Conservation (phyloP, 2,888 invertebrate genomes). For the Lasioglossum morio region DNA sequence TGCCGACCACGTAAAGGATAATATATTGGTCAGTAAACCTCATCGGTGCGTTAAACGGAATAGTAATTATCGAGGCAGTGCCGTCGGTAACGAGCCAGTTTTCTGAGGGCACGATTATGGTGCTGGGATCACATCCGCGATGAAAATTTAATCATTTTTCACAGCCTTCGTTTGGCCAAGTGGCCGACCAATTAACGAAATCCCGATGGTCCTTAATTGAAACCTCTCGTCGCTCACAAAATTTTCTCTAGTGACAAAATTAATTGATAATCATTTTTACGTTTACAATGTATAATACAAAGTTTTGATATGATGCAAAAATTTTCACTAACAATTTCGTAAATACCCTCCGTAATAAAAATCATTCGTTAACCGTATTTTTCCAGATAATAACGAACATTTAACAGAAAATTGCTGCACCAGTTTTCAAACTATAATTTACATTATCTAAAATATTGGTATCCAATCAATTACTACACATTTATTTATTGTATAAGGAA, state of each 20-base stretch:
- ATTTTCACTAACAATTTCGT: too few species aligned
- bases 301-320: too few species aligned
- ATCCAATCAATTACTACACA: too few species aligned
- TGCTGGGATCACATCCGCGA: neutral
- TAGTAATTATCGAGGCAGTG: slow-evolving; percentile 62
- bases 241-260: neutral
- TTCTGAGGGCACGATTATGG: slow-evolving; percentile 9
- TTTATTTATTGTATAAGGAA: too few species aligned
- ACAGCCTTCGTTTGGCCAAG: slow-evolving; percentile 40
- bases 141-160: slow-evolving; percentile 51
- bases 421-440: too few species aligned
- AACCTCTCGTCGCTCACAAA: neutral
- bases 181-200: slow-evolving; percentile 39
- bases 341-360: too few species aligned
- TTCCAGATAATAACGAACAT: too few species aligned
- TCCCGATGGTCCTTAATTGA: neutral
- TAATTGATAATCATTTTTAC: too few species aligned
- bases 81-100: slow-evolving; percentile 60
- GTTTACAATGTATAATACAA: too few species aligned
- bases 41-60: slow-evolving; percentile 55
- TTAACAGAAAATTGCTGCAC: too few species aligned
- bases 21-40: slow-evolving; percentile 69
- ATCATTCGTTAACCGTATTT: too few species aligned
- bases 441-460: too few species aligned
- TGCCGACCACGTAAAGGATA: slow-evolving; percentile 46